Percentiles rank a stretch among this genome's conserved stretches.
phyloP scores from a whole-genome alignment of 1,140 invertebrate species.

The Chionoecetes opilio region DNA sequence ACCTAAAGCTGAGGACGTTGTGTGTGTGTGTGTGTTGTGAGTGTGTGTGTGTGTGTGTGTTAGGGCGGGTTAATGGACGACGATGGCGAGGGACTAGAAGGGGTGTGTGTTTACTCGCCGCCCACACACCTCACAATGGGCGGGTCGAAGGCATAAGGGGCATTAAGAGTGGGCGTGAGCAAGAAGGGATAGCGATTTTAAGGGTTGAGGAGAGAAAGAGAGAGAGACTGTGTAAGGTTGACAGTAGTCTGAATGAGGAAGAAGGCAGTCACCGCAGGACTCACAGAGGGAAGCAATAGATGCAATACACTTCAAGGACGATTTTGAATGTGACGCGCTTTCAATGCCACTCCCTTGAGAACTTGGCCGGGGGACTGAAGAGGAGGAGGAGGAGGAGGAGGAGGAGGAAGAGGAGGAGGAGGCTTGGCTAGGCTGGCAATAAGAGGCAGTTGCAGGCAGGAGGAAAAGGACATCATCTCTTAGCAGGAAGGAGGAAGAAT shows the following conservation, averaged over 20 bases:
- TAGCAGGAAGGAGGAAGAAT: neutral
- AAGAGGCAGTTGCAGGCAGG: neutral
- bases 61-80: neutral
- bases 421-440: neutral
- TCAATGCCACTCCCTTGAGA: constrained; percentile 14
- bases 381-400: neutral
- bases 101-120: neutral
- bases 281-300: neutral
- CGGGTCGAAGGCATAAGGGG: neutral
- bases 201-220: neutral
- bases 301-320: neutral
- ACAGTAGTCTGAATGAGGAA: neutral
- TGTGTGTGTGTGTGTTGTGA: neutral
- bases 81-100: neutral
- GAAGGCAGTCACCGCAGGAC: neutral
- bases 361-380: neutral
- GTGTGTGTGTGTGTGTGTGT: constrained; percentile 27
- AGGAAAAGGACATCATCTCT: neutral
- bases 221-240: neutral
- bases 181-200: neutral
- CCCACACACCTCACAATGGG: neutral
- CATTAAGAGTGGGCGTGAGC: neutral
- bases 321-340: constrained; percentile 16
- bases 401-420: neutral
- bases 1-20: neutral